A percentile compares a stretch with the other conserved stretches of the same genome.
Conservation (phyloP, 2,888 invertebrate species). For the Coenonympha arcania region DNA sequence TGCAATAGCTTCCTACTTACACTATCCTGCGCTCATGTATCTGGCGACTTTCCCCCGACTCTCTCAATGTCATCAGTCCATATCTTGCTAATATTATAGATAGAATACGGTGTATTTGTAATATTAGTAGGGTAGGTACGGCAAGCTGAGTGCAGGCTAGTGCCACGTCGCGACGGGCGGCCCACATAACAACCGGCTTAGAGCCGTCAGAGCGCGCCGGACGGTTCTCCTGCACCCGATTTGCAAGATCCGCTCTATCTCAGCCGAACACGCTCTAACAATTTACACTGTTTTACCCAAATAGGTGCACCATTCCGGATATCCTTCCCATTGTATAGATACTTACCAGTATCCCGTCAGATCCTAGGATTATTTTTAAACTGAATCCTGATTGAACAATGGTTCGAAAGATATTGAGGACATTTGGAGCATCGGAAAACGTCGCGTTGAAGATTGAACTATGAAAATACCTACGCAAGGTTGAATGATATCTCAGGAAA, state of each 20-base stretch:
- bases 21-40: no score
- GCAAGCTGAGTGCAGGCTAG: constrained; percentile 21
- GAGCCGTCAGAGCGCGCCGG: constrained; percentile 41
- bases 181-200: constrained; percentile 50
- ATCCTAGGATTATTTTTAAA: not conserved
- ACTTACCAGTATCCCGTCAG: not conserved
- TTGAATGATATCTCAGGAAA: no score
- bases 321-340: constrained; percentile 7
- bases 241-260: constrained; percentile 65
- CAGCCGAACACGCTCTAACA: constrained; percentile 46
- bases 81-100: no score
- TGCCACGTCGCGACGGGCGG: constrained; percentile 13
- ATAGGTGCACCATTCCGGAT: constrained; percentile 22
- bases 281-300: constrained; percentile 41
- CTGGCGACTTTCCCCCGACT: no score
- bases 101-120: not conserved
- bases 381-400: not conserved
- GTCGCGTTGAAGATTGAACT: no score
- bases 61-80: no score
- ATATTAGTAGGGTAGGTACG: not conserved
- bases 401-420: no score
- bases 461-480: no score
- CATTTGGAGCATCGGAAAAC: no score
- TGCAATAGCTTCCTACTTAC: no score
- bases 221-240: constrained; percentile 44